These are phyloP conservation scores for Pararge aegeria DNA, from an alignment of 1,140 invertebrate species.

Conservation along the genomic window DNA sequence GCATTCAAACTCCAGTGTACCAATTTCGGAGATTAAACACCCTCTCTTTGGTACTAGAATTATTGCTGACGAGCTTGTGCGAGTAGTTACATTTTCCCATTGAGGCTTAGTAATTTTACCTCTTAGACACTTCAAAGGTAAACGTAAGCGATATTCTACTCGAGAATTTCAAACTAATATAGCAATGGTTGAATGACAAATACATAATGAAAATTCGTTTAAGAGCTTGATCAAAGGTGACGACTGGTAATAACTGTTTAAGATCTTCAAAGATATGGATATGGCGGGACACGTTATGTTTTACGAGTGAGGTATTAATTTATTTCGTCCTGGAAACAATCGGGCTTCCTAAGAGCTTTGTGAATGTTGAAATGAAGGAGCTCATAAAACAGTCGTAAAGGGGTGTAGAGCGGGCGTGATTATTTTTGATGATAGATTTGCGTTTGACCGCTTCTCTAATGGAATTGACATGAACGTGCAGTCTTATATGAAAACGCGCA, in stretches of 20 bases:
- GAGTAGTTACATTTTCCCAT: constrained; percentile 30
- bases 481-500: background rate
- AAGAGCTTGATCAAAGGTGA: constrained; percentile 50
- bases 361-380: constrained; percentile 65
- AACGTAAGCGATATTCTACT: constrained; percentile 13
- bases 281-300: constrained; percentile 47
- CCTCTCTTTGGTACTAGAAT: constrained; percentile 32
- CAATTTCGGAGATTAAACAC: constrained; percentile 11
- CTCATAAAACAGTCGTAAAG: constrained; percentile 72
- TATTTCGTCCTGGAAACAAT: constrained; percentile 67
- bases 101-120: constrained; percentile 42
- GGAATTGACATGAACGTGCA: background rate
- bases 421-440: constrained; percentile 4
- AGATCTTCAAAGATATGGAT: constrained; percentile 56
- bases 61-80: constrained; percentile 49
- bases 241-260: constrained; percentile 36
- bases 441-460: background rate
- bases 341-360: constrained; percentile 39
- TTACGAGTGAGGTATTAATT: constrained; percentile 58
- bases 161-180: constrained; percentile 21
- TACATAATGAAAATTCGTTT: constrained; percentile 33
- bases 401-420: constrained; percentile 41
- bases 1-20: constrained; percentile 10
- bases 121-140: constrained; percentile 44
- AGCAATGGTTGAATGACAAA: constrained; percentile 27